Base-by-base conservation (phyloP, 2,888 invertebrate species). In the Celastrina argiolus region DNA sequence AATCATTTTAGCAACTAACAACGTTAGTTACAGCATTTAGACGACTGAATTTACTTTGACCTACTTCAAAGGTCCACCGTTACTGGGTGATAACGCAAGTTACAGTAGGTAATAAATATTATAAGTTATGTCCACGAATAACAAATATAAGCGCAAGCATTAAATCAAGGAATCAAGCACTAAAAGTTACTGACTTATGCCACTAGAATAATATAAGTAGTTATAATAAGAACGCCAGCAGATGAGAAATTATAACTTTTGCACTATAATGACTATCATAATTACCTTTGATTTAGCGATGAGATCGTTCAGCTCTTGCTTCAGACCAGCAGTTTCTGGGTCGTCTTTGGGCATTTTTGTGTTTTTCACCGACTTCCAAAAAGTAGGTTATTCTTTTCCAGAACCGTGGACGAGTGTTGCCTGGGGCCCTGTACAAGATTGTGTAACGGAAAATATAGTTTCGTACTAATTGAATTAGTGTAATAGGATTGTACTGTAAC, bases 221-320 rank as follows among this genome's bases (percentile, higher is more conserved):
- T 58, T 26, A 26, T 26, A 18, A 36, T 36, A 14, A 36, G 0
- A 34, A 59, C 12, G 18, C 18, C 34, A 31, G 18, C 31, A 12
- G 39, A 10, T 22, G 10, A 66, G 5, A 12, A 14, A 34, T 22
- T 39, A 3, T 7, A 22, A 39, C 39, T 39, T 22, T 31, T 39
- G 61, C 61, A 39, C 51, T 16, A 22, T 5, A 26, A 18, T 18
- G 8, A 7, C 7, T 7, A 8, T 18, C 7, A 16, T 8, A 41
- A 10, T 64, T 89, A 96, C 97, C 94, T 97, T 94, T 74, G 95
- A 93, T 87, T 95, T 94, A 72, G 94, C 93, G 77, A 96, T 95
- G 72, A 97, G 88, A 69, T 95, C 95, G 69, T 95, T 96, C 18
- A 98, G 90, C 85, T 98, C 97, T 78, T 96, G 94, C 80, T 95